phyloP scores from a whole-genome alignment of 2,888 invertebrate species.

The Dolomedes plantarius region DNA sequence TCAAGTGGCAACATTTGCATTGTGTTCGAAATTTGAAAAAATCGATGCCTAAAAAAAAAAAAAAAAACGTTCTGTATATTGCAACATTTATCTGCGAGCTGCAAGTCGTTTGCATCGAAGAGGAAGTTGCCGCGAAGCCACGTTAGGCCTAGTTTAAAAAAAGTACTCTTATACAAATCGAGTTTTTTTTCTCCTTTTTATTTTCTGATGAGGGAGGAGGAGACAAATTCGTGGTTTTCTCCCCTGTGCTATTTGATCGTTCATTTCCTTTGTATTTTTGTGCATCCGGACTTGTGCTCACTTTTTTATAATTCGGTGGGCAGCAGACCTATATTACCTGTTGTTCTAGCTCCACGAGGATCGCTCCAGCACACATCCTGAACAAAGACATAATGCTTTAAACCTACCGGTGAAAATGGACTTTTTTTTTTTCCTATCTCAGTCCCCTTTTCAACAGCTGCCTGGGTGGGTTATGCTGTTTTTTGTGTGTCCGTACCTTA shows the following conservation, averaged over 20 bases:
- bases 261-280: conserved; percentile 52
- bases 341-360: conserved; percentile 58
- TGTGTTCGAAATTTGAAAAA: no score
- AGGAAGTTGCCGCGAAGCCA: conserved; percentile 6
- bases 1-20: no score
- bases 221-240: conserved; percentile 21
- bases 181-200: conserved; percentile 33
- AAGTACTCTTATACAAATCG: conserved; percentile 30
- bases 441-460: background rate
- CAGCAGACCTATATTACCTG: conserved; percentile 48
- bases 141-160: background rate
- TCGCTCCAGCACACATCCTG: conserved; percentile 61
- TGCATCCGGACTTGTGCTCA: conserved; percentile 31
- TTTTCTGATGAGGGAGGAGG: background rate
- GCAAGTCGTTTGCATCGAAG: conserved; percentile 21
- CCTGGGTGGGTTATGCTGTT: conserved; percentile 14
- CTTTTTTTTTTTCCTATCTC: conserved; percentile 53
- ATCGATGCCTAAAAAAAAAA: no score
- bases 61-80: no score
- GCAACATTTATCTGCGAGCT: background rate
- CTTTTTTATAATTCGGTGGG: conserved; percentile 48
- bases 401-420: conserved; percentile 66
- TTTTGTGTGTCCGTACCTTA: conserved; percentile 12
- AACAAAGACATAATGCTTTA: conserved; percentile 45
- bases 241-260: conserved; percentile 31